Evolutionary conservation across 2,888 invertebrate species (phyloP).

Genomic region (Apodemia duryi): DNA sequence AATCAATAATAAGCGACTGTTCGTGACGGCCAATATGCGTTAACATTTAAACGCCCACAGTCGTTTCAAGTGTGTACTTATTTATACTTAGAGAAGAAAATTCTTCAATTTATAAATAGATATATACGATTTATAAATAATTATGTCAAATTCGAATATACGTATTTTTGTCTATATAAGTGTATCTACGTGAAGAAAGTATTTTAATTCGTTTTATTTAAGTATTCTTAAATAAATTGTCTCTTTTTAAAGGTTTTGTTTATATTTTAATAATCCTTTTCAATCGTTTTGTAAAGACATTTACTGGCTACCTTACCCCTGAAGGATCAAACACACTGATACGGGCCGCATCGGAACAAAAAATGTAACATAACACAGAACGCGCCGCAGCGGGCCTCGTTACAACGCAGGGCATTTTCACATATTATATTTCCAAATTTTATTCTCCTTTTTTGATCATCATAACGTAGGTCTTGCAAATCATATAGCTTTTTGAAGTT

Average conservation of each 20-base stretch:
- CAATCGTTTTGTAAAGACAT: too few relatives aligned
- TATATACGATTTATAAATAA: constrained; percentile 49
- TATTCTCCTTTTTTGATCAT: too few relatives aligned
- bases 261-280: neutral
- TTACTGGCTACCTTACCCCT: too few relatives aligned
- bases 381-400: too few relatives aligned
- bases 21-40: constrained; percentile 21
- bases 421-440: too few relatives aligned
- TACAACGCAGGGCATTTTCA: too few relatives aligned
- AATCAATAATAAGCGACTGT: too few relatives aligned
- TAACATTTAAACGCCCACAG: constrained; percentile 37
- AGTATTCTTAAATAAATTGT: constrained; percentile 74
- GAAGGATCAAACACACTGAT: too few relatives aligned
- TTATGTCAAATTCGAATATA: constrained; percentile 59
- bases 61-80: constrained; percentile 38
- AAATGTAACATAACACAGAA: too few relatives aligned
- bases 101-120: constrained; percentile 31
- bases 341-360: too few relatives aligned
- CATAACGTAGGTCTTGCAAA: too few relatives aligned
- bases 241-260: constrained; percentile 56
- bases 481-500: too few relatives aligned
- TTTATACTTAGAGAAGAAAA: constrained; percentile 26
- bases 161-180: constrained; percentile 71
- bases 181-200: constrained; percentile 59
- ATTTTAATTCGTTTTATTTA: constrained; percentile 68